A percentile compares a stretch with the other conserved stretches of the same genome.
These are phyloP conservation scores for Yponomeuta evonymella DNA, from an alignment of 2,888 invertebrate genomes.

Conservation along the genomic window DNA sequence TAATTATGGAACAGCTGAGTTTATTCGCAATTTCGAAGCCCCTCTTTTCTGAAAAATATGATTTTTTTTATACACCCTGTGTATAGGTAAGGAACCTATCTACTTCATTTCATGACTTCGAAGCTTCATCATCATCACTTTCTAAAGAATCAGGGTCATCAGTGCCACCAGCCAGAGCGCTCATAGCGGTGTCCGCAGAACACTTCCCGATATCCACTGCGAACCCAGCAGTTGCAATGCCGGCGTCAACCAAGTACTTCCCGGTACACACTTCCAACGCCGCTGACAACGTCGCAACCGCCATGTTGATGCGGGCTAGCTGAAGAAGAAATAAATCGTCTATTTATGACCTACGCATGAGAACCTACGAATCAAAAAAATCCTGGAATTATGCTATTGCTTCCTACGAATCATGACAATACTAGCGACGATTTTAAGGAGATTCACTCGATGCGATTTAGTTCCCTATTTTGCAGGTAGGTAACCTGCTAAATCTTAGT, in stretches of 20 bases:
- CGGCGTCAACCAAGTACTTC: constrained; percentile 44
- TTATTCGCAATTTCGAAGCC: too few relatives aligned
- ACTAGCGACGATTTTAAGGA: too few relatives aligned
- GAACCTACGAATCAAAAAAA: too few relatives aligned
- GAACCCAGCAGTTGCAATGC: constrained; percentile 47
- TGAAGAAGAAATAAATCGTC: constrained; percentile 24
- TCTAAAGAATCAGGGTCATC: neutral
- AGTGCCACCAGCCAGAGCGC: constrained; percentile 29
- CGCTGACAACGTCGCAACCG: constrained; percentile 48
- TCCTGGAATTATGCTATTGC: too few relatives aligned
- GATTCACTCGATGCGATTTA: too few relatives aligned
- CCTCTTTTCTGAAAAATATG: neutral
- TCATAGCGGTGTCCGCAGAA: constrained; percentile 42
- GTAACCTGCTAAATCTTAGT: too few relatives aligned
- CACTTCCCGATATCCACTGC: constrained; percentile 53
- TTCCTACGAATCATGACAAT: too few relatives aligned
- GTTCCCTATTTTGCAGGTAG: too few relatives aligned
- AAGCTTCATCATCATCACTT: neutral
- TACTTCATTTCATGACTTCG: neutral
- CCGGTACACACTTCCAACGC: constrained; percentile 58
- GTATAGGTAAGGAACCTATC: neutral
- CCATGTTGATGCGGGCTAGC: constrained; percentile 54
- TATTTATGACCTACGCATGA: too few relatives aligned
- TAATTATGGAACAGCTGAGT: too few relatives aligned
- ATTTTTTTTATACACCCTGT: neutral